These are phyloP conservation scores for Odontamblyopus lacepedii DNA, from an alignment of 2,797 vertebrate genomes.

Conservation along the genomic window DNA sequence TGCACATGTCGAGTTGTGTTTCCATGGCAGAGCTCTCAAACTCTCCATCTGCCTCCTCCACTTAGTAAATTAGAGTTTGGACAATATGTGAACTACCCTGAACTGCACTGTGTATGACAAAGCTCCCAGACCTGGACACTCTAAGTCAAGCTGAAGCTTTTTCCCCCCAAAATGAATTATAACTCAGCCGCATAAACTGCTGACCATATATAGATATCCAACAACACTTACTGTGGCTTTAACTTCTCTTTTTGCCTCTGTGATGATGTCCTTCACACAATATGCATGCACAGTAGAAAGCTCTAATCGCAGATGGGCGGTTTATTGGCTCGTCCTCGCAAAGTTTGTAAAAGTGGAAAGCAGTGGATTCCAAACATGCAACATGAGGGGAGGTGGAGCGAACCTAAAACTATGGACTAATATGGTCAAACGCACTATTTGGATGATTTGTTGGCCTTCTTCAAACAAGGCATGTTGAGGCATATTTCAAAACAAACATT, in stretches of 20 bases:
- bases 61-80: conserved; percentile 41
- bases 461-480: conserved; percentile 25
- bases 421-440: conserved; percentile 65
- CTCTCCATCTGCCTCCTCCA: conserved; percentile 4
- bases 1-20: conserved; percentile 10
- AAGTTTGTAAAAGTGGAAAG: conserved; percentile 59
- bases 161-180: conserved; percentile 33
- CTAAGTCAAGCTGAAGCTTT: conserved; percentile 23
- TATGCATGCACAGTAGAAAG: conserved; percentile 21
- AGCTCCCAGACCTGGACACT: conserved; percentile 11
- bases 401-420: conserved; percentile 60
- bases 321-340: conserved; percentile 34
- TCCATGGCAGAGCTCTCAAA: conserved; percentile 20
- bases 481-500: conserved; percentile 49
- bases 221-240: conserved; percentile 23
- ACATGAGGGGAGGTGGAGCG: conserved; percentile 35
- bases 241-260: conserved; percentile 37
- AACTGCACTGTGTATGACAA: conserved; percentile 16
- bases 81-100: conserved; percentile 19
- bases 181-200: conserved; percentile 29
- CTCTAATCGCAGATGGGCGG: conserved; percentile 36
- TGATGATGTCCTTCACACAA: conserved; percentile 38
- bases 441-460: conserved; percentile 57
- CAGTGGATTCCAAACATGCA: conserved; percentile 59
- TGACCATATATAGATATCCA: conserved; percentile 50